These are phyloP conservation scores for Spisula subtruncata DNA, from an alignment of 2,888 invertebrate species.

Conservation along the genomic window DNA sequence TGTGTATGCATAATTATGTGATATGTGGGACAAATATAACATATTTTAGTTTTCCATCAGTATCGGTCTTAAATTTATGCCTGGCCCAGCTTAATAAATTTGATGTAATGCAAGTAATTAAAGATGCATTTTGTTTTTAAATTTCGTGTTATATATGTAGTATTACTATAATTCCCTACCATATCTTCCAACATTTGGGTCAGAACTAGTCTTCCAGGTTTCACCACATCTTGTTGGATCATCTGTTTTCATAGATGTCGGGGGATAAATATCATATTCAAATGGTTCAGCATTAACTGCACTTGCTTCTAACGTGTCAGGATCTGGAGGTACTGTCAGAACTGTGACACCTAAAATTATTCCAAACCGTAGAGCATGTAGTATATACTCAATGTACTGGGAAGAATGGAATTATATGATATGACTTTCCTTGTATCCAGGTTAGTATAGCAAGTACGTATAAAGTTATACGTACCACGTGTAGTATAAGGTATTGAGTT, in stretches of 20 bases:
- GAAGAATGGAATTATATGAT: too few species aligned
- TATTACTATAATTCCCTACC: conserved; percentile 55
- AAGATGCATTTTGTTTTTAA: not conserved
- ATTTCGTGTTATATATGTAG: not conserved
- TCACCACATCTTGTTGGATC: conserved; percentile 69
- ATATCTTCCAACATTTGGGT: conserved; percentile 69
- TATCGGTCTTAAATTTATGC: too few species aligned
- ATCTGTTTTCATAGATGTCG: conserved; percentile 58
- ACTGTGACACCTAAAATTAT: conserved; percentile 78
- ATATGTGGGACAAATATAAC: too few species aligned
- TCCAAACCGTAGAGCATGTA: too few species aligned
- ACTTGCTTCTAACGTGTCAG: conserved; percentile 65
- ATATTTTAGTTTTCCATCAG: too few species aligned
- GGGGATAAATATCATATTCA: conserved; percentile 65
- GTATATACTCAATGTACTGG: too few species aligned
- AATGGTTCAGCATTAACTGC: conserved; percentile 67
- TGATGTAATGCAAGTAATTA: not conserved
- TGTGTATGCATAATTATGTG: too few species aligned
- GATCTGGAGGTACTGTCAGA: conserved; percentile 65
- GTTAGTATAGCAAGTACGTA: too few species aligned
- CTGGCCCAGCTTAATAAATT: too few species aligned
- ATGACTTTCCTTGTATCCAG: too few species aligned
- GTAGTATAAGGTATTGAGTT: too few species aligned
- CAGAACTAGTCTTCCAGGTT: conserved; percentile 64
- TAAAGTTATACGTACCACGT: too few species aligned